phyloP scores from a whole-genome alignment of 2,797 vertebrate genomes.

The Ambastaia sidthimunki region DNA sequence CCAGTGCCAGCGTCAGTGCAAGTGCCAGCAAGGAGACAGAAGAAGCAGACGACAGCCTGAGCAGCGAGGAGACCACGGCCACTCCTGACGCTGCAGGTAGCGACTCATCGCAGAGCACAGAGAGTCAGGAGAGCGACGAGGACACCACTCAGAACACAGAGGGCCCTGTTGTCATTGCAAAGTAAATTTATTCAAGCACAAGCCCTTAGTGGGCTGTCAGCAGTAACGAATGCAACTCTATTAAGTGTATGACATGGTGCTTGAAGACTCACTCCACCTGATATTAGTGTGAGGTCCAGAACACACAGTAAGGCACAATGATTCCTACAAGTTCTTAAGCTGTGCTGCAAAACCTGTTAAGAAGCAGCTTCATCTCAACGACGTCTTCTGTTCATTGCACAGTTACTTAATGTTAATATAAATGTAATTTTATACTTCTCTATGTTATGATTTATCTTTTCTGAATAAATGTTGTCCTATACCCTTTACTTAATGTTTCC shows the following conservation, averaged over 20 bases:
- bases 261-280: constrained; percentile 46
- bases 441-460: constrained; percentile 77
- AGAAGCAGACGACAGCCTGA: constrained; percentile 62
- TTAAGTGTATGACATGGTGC: constrained; percentile 36
- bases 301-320: constrained; percentile 27
- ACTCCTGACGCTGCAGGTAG: constrained; percentile 70
- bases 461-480: constrained; percentile 67
- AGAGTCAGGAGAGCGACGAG: constrained; percentile 72
- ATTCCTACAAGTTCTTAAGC: constrained; percentile 45
- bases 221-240: constrained; percentile 56
- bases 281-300: constrained; percentile 22
- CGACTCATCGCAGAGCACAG: constrained; percentile 72
- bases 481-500: neutral
- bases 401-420: constrained; percentile 73
- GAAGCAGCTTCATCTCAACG: constrained; percentile 48
- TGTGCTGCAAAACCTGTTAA: constrained; percentile 44
- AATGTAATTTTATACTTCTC: constrained; percentile 70
- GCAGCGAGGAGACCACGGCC: constrained; percentile 77
- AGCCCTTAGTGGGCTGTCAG: constrained; percentile 29
- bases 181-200: constrained; percentile 63
- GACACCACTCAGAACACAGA: constrained; percentile 49
- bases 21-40: constrained; percentile 62
- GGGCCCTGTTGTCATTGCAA: constrained; percentile 72
- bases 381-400: constrained; percentile 71
- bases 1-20: constrained; percentile 52